Evolutionary conservation across 2,888 invertebrate species (phyloP).

Genomic region (Diloba caeruleocephala): DNA sequence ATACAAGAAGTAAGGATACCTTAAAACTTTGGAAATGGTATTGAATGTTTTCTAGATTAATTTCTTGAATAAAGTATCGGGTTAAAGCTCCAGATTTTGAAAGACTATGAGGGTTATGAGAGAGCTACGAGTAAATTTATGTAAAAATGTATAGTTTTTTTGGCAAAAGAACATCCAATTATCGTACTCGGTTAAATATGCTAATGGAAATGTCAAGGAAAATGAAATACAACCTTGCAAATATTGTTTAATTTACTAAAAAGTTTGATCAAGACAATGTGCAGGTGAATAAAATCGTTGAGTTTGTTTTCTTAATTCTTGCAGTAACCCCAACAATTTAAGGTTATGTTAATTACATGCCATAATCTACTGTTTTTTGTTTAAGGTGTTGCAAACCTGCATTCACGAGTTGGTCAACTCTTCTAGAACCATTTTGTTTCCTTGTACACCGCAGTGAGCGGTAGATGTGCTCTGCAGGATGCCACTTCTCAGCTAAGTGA

Average conservation of each 20-base stretch:
- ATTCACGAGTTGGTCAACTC: constrained; percentile 16
- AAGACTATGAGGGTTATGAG: too few species aligned
- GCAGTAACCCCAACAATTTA: constrained; percentile 1
- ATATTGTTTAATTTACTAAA: not conserved
- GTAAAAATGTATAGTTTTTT: too few species aligned
- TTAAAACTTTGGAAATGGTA: constrained; percentile 39
- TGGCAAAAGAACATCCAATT: too few species aligned
- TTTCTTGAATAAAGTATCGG: not conserved
- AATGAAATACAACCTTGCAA: too few species aligned
- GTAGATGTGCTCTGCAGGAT: constrained; percentile 82
- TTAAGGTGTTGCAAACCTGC: constrained; percentile 10
- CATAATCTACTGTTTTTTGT: constrained; percentile 1
- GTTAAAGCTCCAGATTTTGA: too few species aligned
- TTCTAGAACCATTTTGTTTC: constrained; percentile 56
- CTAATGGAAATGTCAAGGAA: too few species aligned
- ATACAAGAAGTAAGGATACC: constrained; percentile 42
- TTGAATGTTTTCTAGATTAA: not conserved
- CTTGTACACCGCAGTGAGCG: constrained; percentile 66
- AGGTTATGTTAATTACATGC: not conserved
- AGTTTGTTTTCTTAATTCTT: not conserved
- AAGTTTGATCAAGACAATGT: not conserved
- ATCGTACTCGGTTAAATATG: too few species aligned
- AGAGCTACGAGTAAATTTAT: too few species aligned
- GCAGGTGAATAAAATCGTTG: constrained; percentile 9
- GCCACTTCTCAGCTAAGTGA: constrained; percentile 87